These are phyloP conservation scores for Leistus spinibarbis DNA, from an alignment of 2,888 invertebrate genomes.

Conservation along the genomic window DNA sequence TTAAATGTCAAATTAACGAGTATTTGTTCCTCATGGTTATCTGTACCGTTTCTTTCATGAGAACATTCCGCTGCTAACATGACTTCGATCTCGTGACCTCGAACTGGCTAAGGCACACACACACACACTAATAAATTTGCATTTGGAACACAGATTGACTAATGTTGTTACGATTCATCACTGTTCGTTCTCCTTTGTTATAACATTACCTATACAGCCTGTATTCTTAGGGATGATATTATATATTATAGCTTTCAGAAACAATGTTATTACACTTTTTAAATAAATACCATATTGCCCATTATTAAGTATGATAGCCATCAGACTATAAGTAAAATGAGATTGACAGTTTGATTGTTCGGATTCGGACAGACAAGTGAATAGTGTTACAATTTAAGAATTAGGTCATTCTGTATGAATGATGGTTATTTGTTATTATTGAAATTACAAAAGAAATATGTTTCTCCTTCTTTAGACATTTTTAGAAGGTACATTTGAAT, in stretches of 20 bases:
- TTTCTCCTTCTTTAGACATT: not conserved
- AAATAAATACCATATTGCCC: too few species aligned
- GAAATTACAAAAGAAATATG: not conserved
- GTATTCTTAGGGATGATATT: too few species aligned
- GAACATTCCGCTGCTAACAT: constrained; percentile 14
- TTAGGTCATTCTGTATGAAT: not conserved
- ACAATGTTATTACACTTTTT: too few species aligned
- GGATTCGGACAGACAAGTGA: too few species aligned
- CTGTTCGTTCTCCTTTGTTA: not conserved
- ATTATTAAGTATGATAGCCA: too few species aligned
- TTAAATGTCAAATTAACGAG: too few species aligned
- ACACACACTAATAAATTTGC: not conserved
- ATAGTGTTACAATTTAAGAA: too few species aligned
- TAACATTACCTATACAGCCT: too few species aligned
- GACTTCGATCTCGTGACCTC: constrained; percentile 21
- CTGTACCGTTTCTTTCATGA: constrained; percentile 8
- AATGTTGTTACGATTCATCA: not conserved
- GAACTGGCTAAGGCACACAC: constrained; percentile 1
- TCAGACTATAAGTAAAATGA: too few species aligned
- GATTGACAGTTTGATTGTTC: too few species aligned
- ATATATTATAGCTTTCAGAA: too few species aligned
- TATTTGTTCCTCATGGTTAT: not conserved
- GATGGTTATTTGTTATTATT: not conserved
- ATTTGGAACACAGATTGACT: not conserved
- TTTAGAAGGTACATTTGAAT: not conserved